These are phyloP conservation scores for Pelecanus crispus DNA, from an alignment of 2,113 vertebrate genomes.

Conservation along the genomic window DNA sequence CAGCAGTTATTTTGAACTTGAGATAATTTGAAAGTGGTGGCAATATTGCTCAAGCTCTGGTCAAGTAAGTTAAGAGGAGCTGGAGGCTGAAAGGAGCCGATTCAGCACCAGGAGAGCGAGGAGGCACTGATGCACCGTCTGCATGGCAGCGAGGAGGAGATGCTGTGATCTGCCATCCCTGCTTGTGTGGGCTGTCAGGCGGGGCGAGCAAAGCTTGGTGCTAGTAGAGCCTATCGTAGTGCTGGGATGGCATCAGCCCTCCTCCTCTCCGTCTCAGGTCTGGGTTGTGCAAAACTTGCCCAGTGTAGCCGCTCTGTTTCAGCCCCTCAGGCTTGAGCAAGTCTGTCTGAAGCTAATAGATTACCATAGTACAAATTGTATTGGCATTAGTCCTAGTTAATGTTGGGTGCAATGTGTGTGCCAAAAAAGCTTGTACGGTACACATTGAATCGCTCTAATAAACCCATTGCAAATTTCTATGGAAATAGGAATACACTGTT, in stretches of 20 bases:
- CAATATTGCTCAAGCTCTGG: not conserved
- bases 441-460: not conserved
- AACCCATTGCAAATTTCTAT: fast-evolving
- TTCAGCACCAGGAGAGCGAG: not conserved
- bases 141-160: not conserved
- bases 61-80: not conserved
- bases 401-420: not conserved
- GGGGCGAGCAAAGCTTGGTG: fast-evolving
- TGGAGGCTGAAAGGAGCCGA: not conserved
- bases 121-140: not conserved
- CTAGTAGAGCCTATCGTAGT: fast-evolving
- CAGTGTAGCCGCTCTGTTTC: not conserved
- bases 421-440: not conserved
- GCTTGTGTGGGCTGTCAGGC: fast-evolving
- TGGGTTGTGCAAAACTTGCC: not conserved
- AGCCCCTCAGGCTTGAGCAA: not conserved
- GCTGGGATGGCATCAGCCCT: not conserved
- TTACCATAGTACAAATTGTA: not conserved
- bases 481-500: not conserved
- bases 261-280: fast-evolving
- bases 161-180: fast-evolving
- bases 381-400: not conserved
- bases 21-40: not conserved
- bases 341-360: not conserved
- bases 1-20: not conserved